phyloP scores from a whole-genome alignment of 2,113 vertebrate genomes.

The Sterrhoptilus dennistouni region DNA sequence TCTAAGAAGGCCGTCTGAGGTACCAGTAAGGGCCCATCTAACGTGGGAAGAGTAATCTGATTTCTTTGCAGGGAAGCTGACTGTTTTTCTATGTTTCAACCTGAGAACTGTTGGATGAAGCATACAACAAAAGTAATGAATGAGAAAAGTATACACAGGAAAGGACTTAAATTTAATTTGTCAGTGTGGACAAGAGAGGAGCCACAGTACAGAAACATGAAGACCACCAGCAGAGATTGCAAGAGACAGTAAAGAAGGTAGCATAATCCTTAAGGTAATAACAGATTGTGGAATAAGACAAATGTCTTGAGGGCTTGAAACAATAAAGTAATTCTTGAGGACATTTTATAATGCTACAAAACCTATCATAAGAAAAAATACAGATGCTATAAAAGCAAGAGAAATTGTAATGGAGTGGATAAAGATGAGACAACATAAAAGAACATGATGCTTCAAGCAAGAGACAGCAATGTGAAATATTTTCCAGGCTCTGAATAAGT shows the following conservation, averaged over 20 bases:
- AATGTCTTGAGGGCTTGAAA: constrained; percentile 41
- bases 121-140: neutral
- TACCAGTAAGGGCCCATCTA: neutral
- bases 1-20: neutral
- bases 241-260: neutral
- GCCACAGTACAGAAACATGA: neutral
- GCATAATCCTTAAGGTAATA: constrained; percentile 26
- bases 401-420: constrained; percentile 27
- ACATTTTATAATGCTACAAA: constrained; percentile 56
- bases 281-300: constrained; percentile 33
- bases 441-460: constrained; percentile 48
- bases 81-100: neutral
- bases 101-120: neutral
- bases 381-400: constrained; percentile 29
- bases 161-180: neutral
- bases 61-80: neutral
- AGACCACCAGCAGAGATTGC: neutral
- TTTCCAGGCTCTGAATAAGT: constrained; percentile 7
- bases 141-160: neutral
- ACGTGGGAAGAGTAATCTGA: neutral
- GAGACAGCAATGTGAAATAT: constrained; percentile 21
- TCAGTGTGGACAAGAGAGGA: neutral
- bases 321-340: constrained; percentile 62
- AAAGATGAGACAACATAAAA: constrained; percentile 55
- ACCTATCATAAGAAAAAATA: constrained; percentile 58